Base-by-base conservation (phyloP, 2,797 vertebrate genomes). In the Pangasius macronema region DNA sequence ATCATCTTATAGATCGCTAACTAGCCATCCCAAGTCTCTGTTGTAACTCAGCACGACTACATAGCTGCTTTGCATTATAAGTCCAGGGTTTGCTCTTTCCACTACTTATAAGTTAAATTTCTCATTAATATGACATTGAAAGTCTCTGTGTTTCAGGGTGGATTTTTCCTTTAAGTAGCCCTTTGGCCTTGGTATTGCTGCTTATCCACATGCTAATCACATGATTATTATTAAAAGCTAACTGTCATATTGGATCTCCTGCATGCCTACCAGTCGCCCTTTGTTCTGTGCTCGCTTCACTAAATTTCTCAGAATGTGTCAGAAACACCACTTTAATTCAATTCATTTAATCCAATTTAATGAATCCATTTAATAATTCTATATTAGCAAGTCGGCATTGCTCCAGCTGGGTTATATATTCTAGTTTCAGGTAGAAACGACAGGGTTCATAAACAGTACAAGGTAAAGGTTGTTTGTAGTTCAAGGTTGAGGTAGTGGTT, bases 211-310 rank as follows among this genome's bases (percentile, higher is more conserved):
- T 77, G 85, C 27, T 42, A 51, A 70, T 85, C 89, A 91, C 88
- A 89, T 90, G 90, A 89, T 85, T 46, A 89, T 88, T 59, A 75
- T 91, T 89, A 91, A 94, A 94, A 94, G 92, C 90, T 94, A 91
- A 93, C 91, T 83, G 87, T 87, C 84, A 14, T 73, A 76, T 86
- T 1, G 27, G 65, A 85, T 86, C 10, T 36, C 55, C 59, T 67
- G 72, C 36, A 86, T 53, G 67, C 73, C 73, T 72, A 59, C 9
- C 59, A 20, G 65, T 36, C 72, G 89, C 91, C 87, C 89, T 91
- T 91, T 91, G 86, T 55, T 89, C 77, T 83, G 36, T 89, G 88
- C 88, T 68, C 33, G 89, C 91, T 92, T 92, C 24, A 82, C 57
- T 91, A 89, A 68, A 83, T 91, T 94, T 92, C 91, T 75, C 42